Evolutionary conservation across 2,113 vertebrate species (phyloP).

Genomic region (Morphnarchus princeps): DNA sequence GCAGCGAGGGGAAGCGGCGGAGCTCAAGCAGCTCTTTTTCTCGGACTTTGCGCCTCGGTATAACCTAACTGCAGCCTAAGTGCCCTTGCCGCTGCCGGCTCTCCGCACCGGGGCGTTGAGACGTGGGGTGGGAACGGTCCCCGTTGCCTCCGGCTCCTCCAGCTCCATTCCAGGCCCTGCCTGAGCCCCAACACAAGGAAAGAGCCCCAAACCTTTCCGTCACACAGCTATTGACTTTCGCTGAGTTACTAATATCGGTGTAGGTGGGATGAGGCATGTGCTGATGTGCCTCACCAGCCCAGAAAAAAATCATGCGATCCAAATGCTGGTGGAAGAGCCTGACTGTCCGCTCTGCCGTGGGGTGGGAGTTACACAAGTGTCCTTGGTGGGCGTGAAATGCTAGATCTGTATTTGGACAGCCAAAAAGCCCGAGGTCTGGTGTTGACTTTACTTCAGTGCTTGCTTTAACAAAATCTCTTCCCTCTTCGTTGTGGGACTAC

Average conservation of each 20-base stretch:
- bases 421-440: not conserved
- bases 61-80: not conserved
- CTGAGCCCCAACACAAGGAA: not conserved
- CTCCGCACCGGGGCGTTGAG: not conserved
- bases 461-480: not conserved
- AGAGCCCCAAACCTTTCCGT: not conserved
- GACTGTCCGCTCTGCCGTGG: not conserved
- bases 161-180: not conserved
- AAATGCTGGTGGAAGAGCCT: not conserved
- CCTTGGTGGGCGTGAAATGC: not conserved
- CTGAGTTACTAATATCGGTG: not conserved
- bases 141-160: fast-evolving
- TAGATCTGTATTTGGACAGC: not conserved
- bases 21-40: not conserved
- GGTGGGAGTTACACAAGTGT: not conserved
- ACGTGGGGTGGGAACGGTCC: not conserved
- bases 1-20: not conserved
- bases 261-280: not conserved
- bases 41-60: not conserved
- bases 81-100: not conserved
- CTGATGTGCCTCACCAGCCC: not conserved
- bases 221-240: not conserved
- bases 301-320: not conserved
- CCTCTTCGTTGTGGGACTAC: not conserved
- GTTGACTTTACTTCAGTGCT: not conserved